A percentile compares a stretch with the other conserved stretches of the same genome.
These are phyloP conservation scores for Tetrapedia diversipes DNA, from an alignment of 2,888 invertebrate species.

Conservation along the genomic window DNA sequence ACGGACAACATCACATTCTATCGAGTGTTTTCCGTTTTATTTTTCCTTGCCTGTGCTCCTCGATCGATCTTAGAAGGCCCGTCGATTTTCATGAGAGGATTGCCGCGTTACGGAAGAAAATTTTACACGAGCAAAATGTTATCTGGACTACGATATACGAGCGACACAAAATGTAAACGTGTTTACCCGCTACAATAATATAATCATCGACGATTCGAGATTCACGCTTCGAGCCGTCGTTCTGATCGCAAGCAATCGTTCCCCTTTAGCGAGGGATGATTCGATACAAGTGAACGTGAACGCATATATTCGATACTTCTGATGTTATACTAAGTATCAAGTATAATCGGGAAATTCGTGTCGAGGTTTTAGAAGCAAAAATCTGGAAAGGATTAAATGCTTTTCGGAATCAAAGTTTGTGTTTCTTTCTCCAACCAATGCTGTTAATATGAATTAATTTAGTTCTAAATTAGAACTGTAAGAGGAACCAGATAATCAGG, in stretches of 20 bases:
- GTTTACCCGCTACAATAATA: constrained; percentile 25
- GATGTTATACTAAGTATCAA: no score
- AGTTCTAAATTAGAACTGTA: no score
- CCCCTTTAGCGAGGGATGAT: no score
- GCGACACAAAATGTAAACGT: constrained; percentile 44
- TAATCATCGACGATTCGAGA: constrained; percentile 43
- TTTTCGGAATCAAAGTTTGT: no score
- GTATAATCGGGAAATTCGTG: no score
- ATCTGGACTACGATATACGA: constrained; percentile 34
- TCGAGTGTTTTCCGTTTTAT: neutral
- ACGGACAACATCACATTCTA: constrained; percentile 16
- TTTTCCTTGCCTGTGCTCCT: neutral
- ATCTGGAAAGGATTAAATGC: no score
- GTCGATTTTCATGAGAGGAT: constrained; percentile 23
- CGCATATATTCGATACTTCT: no score
- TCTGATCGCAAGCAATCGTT: neutral
- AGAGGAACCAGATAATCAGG: no score
- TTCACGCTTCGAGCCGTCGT: constrained; percentile 3
- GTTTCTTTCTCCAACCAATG: no score
- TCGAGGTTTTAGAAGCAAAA: no score
- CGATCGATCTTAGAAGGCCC: constrained; percentile 7
- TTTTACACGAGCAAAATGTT: constrained; percentile 30
- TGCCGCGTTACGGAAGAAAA: constrained; percentile 39
- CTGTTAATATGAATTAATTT: no score
- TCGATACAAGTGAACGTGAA: no score